Base-by-base conservation (phyloP, 2,888 invertebrate genomes). In the Parnassius smintheus region DNA sequence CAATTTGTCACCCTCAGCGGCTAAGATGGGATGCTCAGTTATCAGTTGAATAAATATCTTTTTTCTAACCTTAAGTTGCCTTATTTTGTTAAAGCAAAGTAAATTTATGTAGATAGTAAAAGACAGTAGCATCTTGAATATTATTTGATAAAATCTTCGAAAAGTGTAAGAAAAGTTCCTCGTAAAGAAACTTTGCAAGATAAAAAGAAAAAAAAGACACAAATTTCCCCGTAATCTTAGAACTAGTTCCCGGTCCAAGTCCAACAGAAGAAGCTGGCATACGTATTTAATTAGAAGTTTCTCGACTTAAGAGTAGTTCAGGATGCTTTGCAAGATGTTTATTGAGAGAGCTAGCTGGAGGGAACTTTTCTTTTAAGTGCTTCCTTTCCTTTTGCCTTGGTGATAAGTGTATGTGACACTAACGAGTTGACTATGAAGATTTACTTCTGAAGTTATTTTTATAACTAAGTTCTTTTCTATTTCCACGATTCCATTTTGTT, bases 231-330 rank as follows among this genome's bases (percentile, higher is more conserved):
- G 22, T 54, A 60, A 55, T 54, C 54, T 49, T 10, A 42, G 49
- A 49, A 18, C 41, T 11, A 42, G 46, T 44, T n/a, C 46, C 12
- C 22, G 11, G n/a, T n/a, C n/a, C 25, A 48, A 54, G 9, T 49
- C n/a, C 35, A 41, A 44, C 56, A 35, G n/a, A 46, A 42, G 55
- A 61, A 55, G 50, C 42, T 22, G 8, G 44, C 56, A 45, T 51
- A 50, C n/a, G 13, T 25, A 60, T 55, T 60, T 60, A 60, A 60
- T 60, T 50, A 60, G 42, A 50, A 60, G 54, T 54, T 49, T 41
- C 18, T 18, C 7, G 7, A 35, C 41, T 46, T 12, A 18, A 0
- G 18, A 18, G 18, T 18, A n/a, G 52, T 51, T 59, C 52, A 53
- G 35, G 25, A 52, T n/a, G 59, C 25, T 22, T 22, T 59, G 52